These are phyloP conservation scores for Drosophila chauvacae DNA, from an alignment of 1,140 invertebrate genomes.

Conservation along the genomic window DNA sequence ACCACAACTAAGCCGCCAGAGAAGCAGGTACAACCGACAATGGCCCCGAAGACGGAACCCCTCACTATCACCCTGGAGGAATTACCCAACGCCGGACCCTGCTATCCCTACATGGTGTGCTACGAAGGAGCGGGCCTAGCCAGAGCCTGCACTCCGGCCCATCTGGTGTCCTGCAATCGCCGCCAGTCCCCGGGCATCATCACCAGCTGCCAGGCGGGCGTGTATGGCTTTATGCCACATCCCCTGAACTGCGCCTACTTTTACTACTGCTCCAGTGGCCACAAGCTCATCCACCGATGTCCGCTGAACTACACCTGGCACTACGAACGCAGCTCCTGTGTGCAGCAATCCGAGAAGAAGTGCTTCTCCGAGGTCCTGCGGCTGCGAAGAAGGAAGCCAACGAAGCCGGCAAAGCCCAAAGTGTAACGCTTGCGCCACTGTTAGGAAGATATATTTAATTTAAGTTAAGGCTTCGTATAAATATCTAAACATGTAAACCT, in stretches of 20 bases:
- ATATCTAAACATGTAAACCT: conserved; percentile 54
- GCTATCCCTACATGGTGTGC: conserved; percentile 50
- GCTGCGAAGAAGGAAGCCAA: background rate
- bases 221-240: conserved; percentile 64
- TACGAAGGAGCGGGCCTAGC: conserved; percentile 54
- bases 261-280: conserved; percentile 65
- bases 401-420: background rate
- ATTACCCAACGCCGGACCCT: conserved; percentile 35
- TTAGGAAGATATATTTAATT: conserved; percentile 46
- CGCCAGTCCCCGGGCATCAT: conserved; percentile 11
- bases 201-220: conserved; percentile 37
- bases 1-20: background rate
- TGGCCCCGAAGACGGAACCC: conserved; percentile 8
- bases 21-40: background rate
- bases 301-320: conserved; percentile 56
- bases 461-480: conserved; percentile 56
- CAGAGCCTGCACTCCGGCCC: conserved; percentile 44
- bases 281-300: conserved; percentile 54
- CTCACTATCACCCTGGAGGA: conserved; percentile 28
- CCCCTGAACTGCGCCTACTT: conserved; percentile 56
- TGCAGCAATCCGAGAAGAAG: conserved; percentile 32
- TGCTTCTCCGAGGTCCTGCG: conserved; percentile 20
- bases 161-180: conserved; percentile 42
- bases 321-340: conserved; percentile 54
- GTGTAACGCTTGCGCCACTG: conserved; percentile 4